Evolutionary conservation across 2,113 vertebrate species (phyloP).

Genomic region (Rhipidura dahli): DNA sequence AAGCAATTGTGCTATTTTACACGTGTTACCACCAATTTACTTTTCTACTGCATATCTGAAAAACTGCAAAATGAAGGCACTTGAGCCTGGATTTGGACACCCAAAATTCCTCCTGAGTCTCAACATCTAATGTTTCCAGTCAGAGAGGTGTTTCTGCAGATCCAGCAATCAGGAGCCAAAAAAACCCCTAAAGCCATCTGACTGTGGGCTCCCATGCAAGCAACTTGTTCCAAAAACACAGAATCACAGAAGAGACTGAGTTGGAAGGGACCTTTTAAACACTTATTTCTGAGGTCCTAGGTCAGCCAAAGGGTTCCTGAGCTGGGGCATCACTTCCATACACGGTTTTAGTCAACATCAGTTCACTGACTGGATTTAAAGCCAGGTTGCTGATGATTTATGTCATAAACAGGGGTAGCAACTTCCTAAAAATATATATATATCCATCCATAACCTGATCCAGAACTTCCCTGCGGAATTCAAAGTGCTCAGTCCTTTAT

Average conservation of each 20-base stretch:
- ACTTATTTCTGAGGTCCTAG: neutral
- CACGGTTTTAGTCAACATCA: neutral
- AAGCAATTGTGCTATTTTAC: slow-evolving; percentile 37
- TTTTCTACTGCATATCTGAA: neutral
- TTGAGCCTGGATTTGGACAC: neutral
- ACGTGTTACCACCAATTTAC: neutral
- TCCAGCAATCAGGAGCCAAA: neutral
- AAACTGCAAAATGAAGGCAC: neutral
- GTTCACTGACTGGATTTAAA: neutral
- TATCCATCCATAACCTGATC: neutral
- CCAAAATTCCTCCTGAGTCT: neutral
- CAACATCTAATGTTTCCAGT: neutral
- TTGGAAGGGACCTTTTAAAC: neutral
- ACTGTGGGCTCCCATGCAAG: neutral
- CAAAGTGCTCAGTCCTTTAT: accelerated
- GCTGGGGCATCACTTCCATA: neutral
- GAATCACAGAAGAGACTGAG: neutral
- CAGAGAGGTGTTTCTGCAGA: neutral
- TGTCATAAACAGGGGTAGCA: neutral
- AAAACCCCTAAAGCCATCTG: neutral
- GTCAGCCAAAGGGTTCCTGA: neutral
- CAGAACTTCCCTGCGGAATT: neutral
- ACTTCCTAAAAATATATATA: neutral
- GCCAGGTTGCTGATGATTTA: neutral
- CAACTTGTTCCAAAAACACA: neutral